Base-by-base conservation (phyloP, 2,797 vertebrate species). In the Enteromius fasciolatus region DNA sequence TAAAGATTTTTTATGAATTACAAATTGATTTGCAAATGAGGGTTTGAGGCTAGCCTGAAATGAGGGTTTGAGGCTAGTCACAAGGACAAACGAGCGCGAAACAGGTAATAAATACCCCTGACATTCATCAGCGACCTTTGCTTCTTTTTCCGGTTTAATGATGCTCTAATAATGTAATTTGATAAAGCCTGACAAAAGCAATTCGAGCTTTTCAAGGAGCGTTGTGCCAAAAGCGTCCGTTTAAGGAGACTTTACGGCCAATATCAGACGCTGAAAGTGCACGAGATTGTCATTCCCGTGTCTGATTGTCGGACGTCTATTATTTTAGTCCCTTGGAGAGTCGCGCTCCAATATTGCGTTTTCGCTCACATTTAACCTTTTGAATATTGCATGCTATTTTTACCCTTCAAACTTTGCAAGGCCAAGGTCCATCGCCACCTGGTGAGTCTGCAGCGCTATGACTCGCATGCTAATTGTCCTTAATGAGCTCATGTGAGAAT, bases 11-110 rank as follows among this genome's bases (percentile, higher is more conserved):
- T 78, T 82, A 84, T 73, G 64, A 81, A 41, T 57, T 54, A 33
- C 67, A 74, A 82, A 44, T 73, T 82, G 36, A 80, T 86, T 86
- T 81, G 80, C 68, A 84, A 83, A 86, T 67, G 76, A 84, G 76
- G 61, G 59, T 82, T 59, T 78, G 50, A 81, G 14, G 15, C 57
- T 74, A 18, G 64, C 54, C 39, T 70, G 72, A 44, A 72, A 86
- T 67, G 76, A 84, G 76, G 61, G 59, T 82, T 59, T 78, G 50
- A 81, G 14, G 15, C 57, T 74, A 18, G 66, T 52, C 80, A 64
- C 59, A 31, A 50, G 57, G 54, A 50, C 69, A 50, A 64, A 20
- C 23, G 25, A 46, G 39, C 64, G 41, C 2, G 18, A 33, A 77
- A 61, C 25, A 1, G 46, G 46, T 52, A 79, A 68, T 68, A 20